Evolutionary conservation across 2,113 vertebrate genomes (phyloP), one percentile per base, ranked within the genome.

Genomic region (Ictalurus furcatus): DNA sequence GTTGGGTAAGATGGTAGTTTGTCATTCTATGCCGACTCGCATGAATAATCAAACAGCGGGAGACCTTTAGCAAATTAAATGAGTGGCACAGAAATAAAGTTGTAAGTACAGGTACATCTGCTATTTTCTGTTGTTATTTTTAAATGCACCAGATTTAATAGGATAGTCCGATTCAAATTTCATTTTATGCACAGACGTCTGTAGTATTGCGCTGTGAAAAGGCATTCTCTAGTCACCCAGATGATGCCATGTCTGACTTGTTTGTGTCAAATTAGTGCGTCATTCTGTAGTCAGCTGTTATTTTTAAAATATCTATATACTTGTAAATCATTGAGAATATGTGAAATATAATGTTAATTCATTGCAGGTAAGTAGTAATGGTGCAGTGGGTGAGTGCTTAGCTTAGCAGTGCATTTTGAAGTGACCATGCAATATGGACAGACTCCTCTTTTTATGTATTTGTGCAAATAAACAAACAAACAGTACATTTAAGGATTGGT

Each of bases 1-100:
- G 73, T 84, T 23, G 82, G 71, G 73, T 84, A 85, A 76, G 88
- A 67, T 79, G n/a, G 71, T 88, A 85, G 82, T 79, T 83, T 78
- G 78, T 83, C 67, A 58, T 67, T 87, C 82, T 78, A 79, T 59
- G 78, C 89, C 30, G n/a, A 67, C 37, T 85, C 40, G 6, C 25
- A 73, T 78, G 58, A 87, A 88, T 89, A 79, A 87, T 90, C 58
- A 8, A 80, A 40, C 69, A 59, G 69, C 37, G 5, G 44, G 76
- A 25, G 21, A 85, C 63, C 23, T 34, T 80, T 81, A 30, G 44
- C 37, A 37, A 84, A 21, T 81, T 54, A 79, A 78, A 52, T 85
- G 28, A 54, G 28, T 71, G 48, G 14, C 17, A 85, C n/a, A 37
- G 2, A 54, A 73, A 25, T 13, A 23, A 54, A 17, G 16, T 73